Base-by-base conservation (phyloP, 2,113 vertebrate genomes). In the Menura novaehollandiae region DNA sequence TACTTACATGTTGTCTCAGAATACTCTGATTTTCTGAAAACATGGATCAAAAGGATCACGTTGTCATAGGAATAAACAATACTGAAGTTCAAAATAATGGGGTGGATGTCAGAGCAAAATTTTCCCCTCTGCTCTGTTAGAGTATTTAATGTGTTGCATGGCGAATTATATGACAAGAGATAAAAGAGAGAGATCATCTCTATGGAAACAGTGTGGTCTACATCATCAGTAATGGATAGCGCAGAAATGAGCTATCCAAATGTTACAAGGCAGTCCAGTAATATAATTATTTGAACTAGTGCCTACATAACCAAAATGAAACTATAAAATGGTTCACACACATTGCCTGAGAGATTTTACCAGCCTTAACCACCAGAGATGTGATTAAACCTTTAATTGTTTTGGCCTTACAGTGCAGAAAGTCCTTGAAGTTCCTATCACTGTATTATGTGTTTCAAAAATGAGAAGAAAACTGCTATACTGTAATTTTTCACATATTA, bases 171-270 rank as follows among this genome's bases (percentile, higher is more conserved):
- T 39, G 71, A 96, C 78, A 75, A 56, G 72, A 91, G 56, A 91
- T 88, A 89, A 94, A 96, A 92, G 76, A 78, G 52, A 86, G 69
- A 74, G 86, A 94, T 92, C 83, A 89, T 86, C 91, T 93, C 95
- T 94, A 93, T 89, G 94, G 95, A 96, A 97, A 96, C 93, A 83
- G 78, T 88, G 88, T 90, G 82, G 85, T 91, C 88, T 80, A 71
- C 93, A 94, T 94, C 85, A 94, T 52, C 16, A 0, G 71, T 90
- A 94, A 91, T 46, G 55, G 67, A 91, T 51, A 91, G 71, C 55
- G 51, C 85, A 80, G 75, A 85, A 92, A 92, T 93, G n/a, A 89
- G 77, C 88, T 91, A 91, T 63, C 63, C 67, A 83, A 94, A 97
- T 74, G 39, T 93, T 95, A 85, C 72, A 88, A 88, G 75, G 75